Base-by-base conservation (phyloP, 2,888 invertebrate species). In the Drosophila paranaensis region DNA sequence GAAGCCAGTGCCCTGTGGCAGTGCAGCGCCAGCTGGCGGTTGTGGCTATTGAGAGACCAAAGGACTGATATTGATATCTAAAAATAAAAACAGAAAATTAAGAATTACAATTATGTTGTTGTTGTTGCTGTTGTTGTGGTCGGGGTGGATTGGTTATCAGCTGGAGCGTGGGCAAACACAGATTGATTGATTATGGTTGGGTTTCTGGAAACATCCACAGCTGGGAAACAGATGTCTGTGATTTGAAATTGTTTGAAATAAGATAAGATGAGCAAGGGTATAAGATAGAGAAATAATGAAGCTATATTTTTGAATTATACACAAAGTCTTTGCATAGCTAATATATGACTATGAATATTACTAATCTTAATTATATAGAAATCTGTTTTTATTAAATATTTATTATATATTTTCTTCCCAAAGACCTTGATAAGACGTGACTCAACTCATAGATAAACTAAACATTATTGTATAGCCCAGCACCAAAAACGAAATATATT, bases 1-100 rank as follows among this genome's bases (percentile, higher is more conserved):
- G 6, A 80, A 73, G 54, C 79, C 79, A 16, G 82, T 81, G 35
- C 84, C 90, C 10, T 90, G 90, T 60, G 43, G 39, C 27, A n/a
- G 3, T 16, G 27, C 73, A n/a, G 42, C 54, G 13, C 9, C 64
- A 48, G 27, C 43, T 33, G 37, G 45, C 6, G 39, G 55, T 48
- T 50, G 67, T 58, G 76, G 70, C 37, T 76, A 77, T 50, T 81
- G 71, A 83, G 74, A 75, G 54, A 77, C 30, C 51, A 55, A 74
- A 66, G 53, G 30, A 82, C 72, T 77, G 74, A 77, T 55, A 40
- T 60, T 58, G 60, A 77, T 69, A 27, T 40, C 30, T 53, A 39
- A 30, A 63, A 65, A 82, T 68, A 63, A 78, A 74, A 33, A 6
- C 16, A 35, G 20, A 55, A 58, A 30, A 13, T 14, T 43, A 20